These are phyloP conservation scores for Pseudochaenichthys georgianus DNA, from an alignment of 2,797 vertebrate species.

Conservation along the genomic window DNA sequence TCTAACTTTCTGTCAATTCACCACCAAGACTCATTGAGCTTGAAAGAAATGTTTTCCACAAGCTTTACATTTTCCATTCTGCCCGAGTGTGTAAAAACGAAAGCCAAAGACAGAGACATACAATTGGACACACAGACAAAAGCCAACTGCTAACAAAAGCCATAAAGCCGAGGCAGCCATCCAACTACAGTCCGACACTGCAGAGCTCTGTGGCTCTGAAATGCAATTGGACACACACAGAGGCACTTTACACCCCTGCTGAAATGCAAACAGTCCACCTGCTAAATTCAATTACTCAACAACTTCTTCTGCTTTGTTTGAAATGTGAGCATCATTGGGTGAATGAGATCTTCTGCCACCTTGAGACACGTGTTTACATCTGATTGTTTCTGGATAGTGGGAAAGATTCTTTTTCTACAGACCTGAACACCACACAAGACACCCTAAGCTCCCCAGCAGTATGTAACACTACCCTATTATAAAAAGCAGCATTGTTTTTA, in stretches of 20 bases:
- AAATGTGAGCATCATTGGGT: slow-evolving; percentile 7
- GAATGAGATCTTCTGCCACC: slow-evolving; percentile 5
- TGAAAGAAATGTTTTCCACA: slow-evolving; percentile 75
- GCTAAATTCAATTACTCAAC: slow-evolving; percentile 34
- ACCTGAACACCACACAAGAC: not conserved
- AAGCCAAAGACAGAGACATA: slow-evolving; percentile 57
- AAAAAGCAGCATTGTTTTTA: no score
- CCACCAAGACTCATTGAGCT: slow-evolving; percentile 65
- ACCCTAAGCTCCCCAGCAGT: not conserved
- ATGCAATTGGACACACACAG: slow-evolving; percentile 43
- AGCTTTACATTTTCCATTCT: slow-evolving; percentile 73
- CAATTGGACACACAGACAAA: slow-evolving; percentile 54
- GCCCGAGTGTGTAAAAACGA: slow-evolving; percentile 42
- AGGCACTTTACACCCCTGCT: slow-evolving; percentile 54
- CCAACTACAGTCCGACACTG: slow-evolving; percentile 57
- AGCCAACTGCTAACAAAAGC: slow-evolving; percentile 82
- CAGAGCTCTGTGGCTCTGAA: slow-evolving; percentile 24
- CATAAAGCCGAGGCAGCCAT: slow-evolving; percentile 72
- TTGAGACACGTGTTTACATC: slow-evolving; percentile 20
- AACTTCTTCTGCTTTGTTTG: slow-evolving; percentile 29
- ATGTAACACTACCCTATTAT: no score
- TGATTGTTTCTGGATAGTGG: slow-evolving; percentile 34
- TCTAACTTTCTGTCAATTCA: slow-evolving; percentile 47
- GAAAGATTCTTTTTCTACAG: slow-evolving; percentile 17
- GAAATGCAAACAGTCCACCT: slow-evolving; percentile 36